Conservation (phyloP, 2,113 vertebrate genomes). For the Oncorhynchus tshawytscha region DNA sequence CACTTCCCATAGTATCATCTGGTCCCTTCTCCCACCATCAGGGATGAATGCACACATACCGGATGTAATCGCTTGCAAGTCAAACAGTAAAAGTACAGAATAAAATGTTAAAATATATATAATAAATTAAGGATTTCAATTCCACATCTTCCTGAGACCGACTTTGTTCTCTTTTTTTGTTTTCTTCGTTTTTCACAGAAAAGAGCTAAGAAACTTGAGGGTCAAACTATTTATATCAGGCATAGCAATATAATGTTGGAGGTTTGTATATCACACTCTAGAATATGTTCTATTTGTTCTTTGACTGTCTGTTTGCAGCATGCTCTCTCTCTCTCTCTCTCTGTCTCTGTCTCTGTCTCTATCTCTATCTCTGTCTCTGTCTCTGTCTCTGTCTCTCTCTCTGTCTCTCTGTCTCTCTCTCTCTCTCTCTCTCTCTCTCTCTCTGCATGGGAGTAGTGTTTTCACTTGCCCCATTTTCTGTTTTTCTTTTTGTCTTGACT, state of each 20-base stretch:
- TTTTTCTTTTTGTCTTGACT: slow-evolving; percentile 27
- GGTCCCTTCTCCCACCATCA: slow-evolving; percentile 2
- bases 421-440: slow-evolving; percentile 3
- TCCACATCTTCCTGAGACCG: slow-evolving; percentile 74
- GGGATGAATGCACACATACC: slow-evolving; percentile 2
- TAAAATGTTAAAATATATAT: too few relatives aligned
- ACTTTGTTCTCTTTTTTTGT: slow-evolving; percentile 43
- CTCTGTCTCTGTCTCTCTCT: too few relatives aligned
- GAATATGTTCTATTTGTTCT: slow-evolving; percentile 70
- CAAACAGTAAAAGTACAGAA: slow-evolving; percentile 13
- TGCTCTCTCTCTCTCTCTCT: neutral
- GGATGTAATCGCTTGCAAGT: slow-evolving; percentile 22
- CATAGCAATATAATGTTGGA: slow-evolving; percentile 99
- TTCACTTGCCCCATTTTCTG: slow-evolving; percentile 15
- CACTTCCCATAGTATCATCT: neutral
- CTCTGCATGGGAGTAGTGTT: slow-evolving; percentile 34
- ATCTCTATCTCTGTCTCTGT: too few relatives aligned
- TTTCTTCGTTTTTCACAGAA: slow-evolving; percentile 88
- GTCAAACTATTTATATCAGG: slow-evolving; percentile 99
- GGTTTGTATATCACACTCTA: slow-evolving; percentile 94
- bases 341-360: too few relatives aligned
- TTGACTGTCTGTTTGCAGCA: slow-evolving; percentile 55
- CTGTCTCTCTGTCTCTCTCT: too few relatives aligned
- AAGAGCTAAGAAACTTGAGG: slow-evolving; percentile 98
- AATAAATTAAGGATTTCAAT: slow-evolving; percentile 9